Percentiles rank a stretch among this genome's conserved stretches.
Evolutionary conservation across 2,113 vertebrate species (phyloP).

Genomic region (Sylvilagus bachmani): DNA sequence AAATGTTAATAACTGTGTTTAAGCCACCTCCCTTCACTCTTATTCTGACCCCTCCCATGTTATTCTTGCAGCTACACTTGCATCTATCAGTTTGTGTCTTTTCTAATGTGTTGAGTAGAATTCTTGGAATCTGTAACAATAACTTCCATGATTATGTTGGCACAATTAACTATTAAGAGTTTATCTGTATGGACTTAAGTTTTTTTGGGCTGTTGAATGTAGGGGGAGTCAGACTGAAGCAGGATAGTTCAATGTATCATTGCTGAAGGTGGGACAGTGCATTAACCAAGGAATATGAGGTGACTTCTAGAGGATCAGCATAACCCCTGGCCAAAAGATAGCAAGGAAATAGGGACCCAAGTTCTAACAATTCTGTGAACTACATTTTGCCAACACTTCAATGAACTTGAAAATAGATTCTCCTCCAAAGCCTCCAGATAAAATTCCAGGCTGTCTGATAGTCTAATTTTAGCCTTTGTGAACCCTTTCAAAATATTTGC

Average conservation of each 20-base stretch:
- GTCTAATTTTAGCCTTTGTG: background rate
- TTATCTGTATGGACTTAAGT: background rate
- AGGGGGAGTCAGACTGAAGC: background rate
- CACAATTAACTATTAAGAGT: background rate
- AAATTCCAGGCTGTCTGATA: background rate
- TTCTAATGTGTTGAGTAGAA: background rate
- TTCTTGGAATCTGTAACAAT: background rate
- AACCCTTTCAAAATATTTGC: background rate
- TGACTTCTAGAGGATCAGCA: background rate
- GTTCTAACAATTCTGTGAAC: background rate
- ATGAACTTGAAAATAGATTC: background rate
- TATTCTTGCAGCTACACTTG: background rate
- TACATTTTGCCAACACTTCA: conserved; percentile 8
- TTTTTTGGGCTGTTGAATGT: background rate
- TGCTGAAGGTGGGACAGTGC: background rate
- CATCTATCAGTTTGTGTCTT: conserved; percentile 1
- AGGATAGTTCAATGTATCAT: background rate
- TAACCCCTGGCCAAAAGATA: background rate
- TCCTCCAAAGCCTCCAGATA: background rate
- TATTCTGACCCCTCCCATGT: background rate
- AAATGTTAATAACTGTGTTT: background rate
- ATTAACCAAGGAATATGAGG: background rate
- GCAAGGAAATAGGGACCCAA: background rate
- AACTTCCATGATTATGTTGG: background rate
- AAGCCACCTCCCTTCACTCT: background rate